Percentiles rank a stretch among this genome's conserved stretches.
Conservation (phyloP, 1,140 invertebrate species). For the Chelonus insularis region DNA sequence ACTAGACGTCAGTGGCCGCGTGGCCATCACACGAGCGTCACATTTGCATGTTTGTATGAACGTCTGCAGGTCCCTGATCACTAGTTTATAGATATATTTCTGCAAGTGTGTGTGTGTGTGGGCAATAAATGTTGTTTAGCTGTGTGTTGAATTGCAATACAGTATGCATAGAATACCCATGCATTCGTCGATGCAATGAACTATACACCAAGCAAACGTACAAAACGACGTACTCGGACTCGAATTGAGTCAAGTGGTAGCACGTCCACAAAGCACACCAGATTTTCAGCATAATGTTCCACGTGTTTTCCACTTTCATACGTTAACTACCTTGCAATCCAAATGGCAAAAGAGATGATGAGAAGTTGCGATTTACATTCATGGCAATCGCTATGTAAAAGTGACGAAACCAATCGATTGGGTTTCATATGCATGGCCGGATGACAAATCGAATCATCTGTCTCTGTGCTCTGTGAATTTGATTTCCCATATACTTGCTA, state of each 20-base stretch:
- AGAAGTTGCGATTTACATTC: too few species aligned
- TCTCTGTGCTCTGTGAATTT: constrained; percentile 12
- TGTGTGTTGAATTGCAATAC: neutral
- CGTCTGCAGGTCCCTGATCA: constrained; percentile 14
- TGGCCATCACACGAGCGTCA: constrained; percentile 29
- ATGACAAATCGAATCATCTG: constrained; percentile 23
- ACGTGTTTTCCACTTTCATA: constrained; percentile 5
- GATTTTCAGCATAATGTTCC: constrained; percentile 5
- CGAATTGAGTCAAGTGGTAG: constrained; percentile 11
- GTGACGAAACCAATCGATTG: constrained; percentile 13
- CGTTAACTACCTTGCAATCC: too few species aligned
- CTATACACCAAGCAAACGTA: neutral
- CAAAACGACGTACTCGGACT: constrained; percentile 10
- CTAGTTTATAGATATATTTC: constrained; percentile 7
- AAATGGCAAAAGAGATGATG: neutral
- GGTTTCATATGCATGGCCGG: neutral
- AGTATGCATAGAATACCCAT: neutral
- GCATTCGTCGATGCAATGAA: neutral
- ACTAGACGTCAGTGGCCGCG: constrained; percentile 35
- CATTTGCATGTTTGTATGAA: constrained; percentile 29
- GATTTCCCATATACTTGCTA: constrained; percentile 9
- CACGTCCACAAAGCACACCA: neutral
- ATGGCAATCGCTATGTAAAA: neutral
- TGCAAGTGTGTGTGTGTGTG: neutral
- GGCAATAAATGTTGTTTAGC: neutral